Conservation (phyloP, 2,888 invertebrate genomes). For the Drosophila borealis region DNA sequence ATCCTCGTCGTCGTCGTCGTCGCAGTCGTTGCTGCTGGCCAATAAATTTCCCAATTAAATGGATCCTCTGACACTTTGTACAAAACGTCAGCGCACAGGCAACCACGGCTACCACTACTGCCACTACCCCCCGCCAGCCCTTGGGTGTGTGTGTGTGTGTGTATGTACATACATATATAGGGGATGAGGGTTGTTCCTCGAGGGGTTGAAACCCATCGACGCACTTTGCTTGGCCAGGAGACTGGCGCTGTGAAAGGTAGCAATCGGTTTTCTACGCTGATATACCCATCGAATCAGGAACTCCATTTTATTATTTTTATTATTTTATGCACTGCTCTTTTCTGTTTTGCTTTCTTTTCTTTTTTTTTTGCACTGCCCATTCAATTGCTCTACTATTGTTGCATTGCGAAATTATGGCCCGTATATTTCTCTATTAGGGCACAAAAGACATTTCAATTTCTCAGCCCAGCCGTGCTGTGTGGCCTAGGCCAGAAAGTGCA, state of each 20-base stretch:
- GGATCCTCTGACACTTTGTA: slow-evolving; percentile 81
- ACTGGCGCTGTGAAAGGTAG: slow-evolving; percentile 81
- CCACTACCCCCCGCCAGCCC: slow-evolving; percentile 65
- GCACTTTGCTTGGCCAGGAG: slow-evolving; percentile 66
- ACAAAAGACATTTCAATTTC: slow-evolving; percentile 74
- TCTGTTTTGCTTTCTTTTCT: no score
- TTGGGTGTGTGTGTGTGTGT: slow-evolving; percentile 32
- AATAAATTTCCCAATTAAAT: slow-evolving; percentile 83
- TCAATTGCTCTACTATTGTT: slow-evolving; percentile 58
- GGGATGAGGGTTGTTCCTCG: slow-evolving; percentile 75
- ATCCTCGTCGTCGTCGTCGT: background rate
- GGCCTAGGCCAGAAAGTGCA: slow-evolving; percentile 48
- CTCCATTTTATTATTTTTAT: slow-evolving; percentile 81
- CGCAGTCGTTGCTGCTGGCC: slow-evolving; percentile 45
- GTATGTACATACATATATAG: slow-evolving; percentile 49
- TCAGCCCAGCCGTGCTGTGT: slow-evolving; percentile 60
- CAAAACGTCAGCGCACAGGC: slow-evolving; percentile 61
- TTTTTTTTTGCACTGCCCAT: slow-evolving; percentile 64
- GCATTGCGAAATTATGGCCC: slow-evolving; percentile 70
- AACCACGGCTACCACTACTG: slow-evolving; percentile 47
- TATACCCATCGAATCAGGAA: slow-evolving; percentile 33
- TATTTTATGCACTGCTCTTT: slow-evolving; percentile 48
- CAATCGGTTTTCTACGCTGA: slow-evolving; percentile 27
- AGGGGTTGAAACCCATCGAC: slow-evolving; percentile 69
- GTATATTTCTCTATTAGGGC: slow-evolving; percentile 78